phyloP scores from a whole-genome alignment of 2,797 vertebrate species.

The Macrochelys suwanniensis region DNA sequence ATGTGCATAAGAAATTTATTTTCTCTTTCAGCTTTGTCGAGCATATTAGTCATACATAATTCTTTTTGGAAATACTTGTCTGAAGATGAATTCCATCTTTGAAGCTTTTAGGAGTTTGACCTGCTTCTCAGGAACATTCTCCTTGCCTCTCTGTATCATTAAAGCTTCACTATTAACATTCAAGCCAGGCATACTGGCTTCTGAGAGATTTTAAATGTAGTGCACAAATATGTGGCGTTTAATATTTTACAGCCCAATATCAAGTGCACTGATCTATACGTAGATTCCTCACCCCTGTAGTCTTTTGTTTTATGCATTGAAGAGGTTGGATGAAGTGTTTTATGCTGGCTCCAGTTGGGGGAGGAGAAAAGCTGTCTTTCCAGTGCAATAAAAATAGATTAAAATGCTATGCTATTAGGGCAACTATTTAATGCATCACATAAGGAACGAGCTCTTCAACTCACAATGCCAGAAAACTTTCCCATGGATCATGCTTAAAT shows the following conservation, averaged over 20 bases:
- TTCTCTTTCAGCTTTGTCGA: slow-evolving; percentile 17
- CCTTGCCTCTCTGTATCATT: not conserved
- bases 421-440: not conserved
- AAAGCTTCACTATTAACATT: slow-evolving; percentile 21
- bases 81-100: slow-evolving; percentile 25
- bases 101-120: slow-evolving; percentile 32
- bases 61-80: slow-evolving; percentile 35
- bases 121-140: slow-evolving; percentile 42
- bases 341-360: not conserved
- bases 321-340: not conserved
- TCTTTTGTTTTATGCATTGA: not conserved
- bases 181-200: slow-evolving; percentile 31
- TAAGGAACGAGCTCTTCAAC: not conserved
- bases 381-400: slow-evolving; percentile 1
- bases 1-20: not conserved
- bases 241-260: slow-evolving; percentile 25
- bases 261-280: not conserved
- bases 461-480: not conserved
- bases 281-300: not conserved
- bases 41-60: slow-evolving; percentile 33
- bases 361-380: not conserved
- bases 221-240: not conserved
- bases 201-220: slow-evolving; percentile 28
- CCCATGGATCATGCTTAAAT: not conserved
- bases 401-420: not conserved